Evolutionary conservation across 2,113 vertebrate species (phyloP), one percentile per base, ranked within the genome.

Genomic region (Hoplias malabaricus): DNA sequence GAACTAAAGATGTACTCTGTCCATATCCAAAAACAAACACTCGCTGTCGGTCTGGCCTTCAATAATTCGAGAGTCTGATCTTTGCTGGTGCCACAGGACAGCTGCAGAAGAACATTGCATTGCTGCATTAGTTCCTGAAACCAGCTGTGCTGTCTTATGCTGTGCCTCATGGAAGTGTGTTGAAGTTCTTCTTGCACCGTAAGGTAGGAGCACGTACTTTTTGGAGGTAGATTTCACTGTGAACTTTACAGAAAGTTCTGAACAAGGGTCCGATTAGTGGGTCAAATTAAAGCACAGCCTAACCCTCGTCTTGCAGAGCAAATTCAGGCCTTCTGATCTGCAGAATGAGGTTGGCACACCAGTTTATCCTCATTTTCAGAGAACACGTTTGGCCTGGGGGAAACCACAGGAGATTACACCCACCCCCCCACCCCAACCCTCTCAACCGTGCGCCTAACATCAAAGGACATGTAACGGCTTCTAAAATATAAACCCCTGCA

Each of bases 381-480:
- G 13, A 2, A 19, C 36, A 29, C 13, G 25, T 3, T 10, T 76
- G 73, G 46, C 34, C 48, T 36, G 50, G 65, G 50, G 63, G 10
- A 31, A 57, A 57, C 62, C 62, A 16, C 16, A 25, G 34, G 62
- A 75, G 62, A 67, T 67, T 67, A 31, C 29, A 19, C 59, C 23
- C 42, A 25, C 29, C 7, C 29, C 57, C 29, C 29, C 3, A 21
- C 21, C n/a, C n/a, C 27, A 2, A 21, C 36, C 67, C 31, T 27
- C 25, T 34, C 29, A 21, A 43, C 54, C 66, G 10, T 7, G 16
- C 11, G 21, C 42, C 62, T 50, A 14, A 61, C 80, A 73, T 77
- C 46, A 72, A 73, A 50, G 54, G 40, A 66, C 67, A 63, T 63
- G 42, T 68, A 38, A 63, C 42, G 57, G 46, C n/a, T 57, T 21